A percentile compares a stretch with the other conserved stretches of the same genome.
Evolutionary conservation across 2,797 vertebrate species (phyloP).

Genomic region (Alcedo atthis): DNA sequence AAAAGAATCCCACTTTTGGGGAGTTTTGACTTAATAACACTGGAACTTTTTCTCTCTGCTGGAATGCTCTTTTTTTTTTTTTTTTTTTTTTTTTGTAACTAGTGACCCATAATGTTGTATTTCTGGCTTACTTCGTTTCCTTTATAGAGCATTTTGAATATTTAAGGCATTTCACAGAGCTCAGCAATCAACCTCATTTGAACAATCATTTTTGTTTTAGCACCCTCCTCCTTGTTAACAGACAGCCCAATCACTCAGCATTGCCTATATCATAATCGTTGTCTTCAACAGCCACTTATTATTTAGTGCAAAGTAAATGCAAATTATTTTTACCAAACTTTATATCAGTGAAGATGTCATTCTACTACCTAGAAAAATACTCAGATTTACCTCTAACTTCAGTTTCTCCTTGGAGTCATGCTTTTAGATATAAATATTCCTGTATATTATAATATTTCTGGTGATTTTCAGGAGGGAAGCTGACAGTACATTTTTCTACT

Average conservation of each 20-base stretch:
- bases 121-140: not conserved
- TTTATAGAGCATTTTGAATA: not conserved
- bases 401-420: not conserved
- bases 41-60: not conserved
- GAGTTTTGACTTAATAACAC: not conserved
- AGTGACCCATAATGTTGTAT: not conserved
- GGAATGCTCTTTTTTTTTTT: accelerated
- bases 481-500: no score
- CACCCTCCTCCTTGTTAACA: not conserved
- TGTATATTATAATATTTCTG: not conserved
- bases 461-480: no score
- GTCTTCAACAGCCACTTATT: not conserved
- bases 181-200: not conserved
- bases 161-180: not conserved
- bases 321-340: not conserved
- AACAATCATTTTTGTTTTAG: not conserved
- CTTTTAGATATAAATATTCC: not conserved
- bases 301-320: not conserved
- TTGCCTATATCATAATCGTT: not conserved
- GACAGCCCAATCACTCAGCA: not conserved
- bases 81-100: not conserved
- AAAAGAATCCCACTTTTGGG: not conserved
- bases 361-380: not conserved
- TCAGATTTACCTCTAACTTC: constrained; percentile 2
- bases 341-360: not conserved